phyloP scores from a whole-genome alignment of 2,797 vertebrate genomes.

The Chromis chromis region DNA sequence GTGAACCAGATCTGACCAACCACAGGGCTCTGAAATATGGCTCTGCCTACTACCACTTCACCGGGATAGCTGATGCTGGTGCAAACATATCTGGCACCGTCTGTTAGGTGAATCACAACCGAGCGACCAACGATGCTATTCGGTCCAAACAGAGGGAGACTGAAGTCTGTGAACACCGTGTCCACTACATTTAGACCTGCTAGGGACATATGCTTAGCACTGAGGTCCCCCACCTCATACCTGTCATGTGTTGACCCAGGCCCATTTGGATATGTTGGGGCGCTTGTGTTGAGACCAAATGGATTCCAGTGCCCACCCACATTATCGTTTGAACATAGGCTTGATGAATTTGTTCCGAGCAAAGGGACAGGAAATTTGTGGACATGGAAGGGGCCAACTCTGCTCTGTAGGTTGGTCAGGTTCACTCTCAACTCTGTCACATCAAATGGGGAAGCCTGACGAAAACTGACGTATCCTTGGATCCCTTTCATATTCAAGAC shows the following conservation, averaged over 20 bases:
- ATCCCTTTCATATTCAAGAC: conserved; percentile 82
- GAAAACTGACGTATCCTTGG: conserved; percentile 81
- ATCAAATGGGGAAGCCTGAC: conserved; percentile 85
- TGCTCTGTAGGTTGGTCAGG: conserved; percentile 73
- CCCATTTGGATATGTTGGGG: conserved; percentile 69
- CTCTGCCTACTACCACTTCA: conserved; percentile 75
- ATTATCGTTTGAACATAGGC: conserved; percentile 80
- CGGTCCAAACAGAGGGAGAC: conserved; percentile 85
- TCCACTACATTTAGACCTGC: conserved; percentile 14
- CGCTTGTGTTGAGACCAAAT: conserved; percentile 63
- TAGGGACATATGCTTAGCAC: conserved; percentile 81
- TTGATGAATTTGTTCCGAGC: conserved; percentile 46
- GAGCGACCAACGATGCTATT: conserved; percentile 89
- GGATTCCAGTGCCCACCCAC: conserved; percentile 87
- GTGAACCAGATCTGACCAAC: conserved; percentile 83
- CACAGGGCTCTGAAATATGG: conserved; percentile 78
- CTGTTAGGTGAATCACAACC: conserved; percentile 78
- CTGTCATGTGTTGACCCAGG: conserved; percentile 81
- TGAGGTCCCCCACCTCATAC: conserved; percentile 86
- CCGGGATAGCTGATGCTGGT: conserved; percentile 81
- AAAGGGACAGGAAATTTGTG: conserved; percentile 84
- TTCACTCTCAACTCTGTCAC: conserved; percentile 77
- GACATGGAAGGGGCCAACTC: conserved; percentile 79
- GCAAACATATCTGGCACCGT: conserved; percentile 76
- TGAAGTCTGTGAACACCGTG: conserved; percentile 77